Percentiles rank a stretch among this genome's conserved stretches.
phyloP scores from a whole-genome alignment of 2,888 invertebrate genomes.

The Oscheius sp. region DNA sequence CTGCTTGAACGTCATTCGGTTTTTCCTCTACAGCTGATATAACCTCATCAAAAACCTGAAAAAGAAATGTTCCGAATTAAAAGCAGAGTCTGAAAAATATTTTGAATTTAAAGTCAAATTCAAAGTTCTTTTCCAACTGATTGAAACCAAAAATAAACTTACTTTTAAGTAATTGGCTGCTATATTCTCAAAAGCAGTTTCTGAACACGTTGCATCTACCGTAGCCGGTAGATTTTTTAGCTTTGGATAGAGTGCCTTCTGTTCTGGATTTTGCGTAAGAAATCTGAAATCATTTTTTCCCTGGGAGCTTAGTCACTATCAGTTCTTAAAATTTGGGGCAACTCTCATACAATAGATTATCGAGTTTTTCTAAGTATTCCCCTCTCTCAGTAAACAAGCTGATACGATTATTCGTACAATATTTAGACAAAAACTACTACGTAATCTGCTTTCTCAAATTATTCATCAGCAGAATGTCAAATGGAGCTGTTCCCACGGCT shows the following conservation, averaged over 20 bases:
- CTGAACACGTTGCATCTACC: conserved; percentile 49
- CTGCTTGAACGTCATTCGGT: conserved; percentile 63
- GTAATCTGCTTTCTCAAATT: too few species aligned
- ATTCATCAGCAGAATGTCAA: background rate
- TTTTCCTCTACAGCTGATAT: conserved; percentile 66
- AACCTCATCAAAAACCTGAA: conserved; percentile 69
- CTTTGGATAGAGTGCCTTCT: conserved; percentile 56
- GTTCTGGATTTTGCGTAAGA: conserved; percentile 58
- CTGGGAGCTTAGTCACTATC: background rate
- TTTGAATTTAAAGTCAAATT: background rate
- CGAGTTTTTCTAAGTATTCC: background rate
- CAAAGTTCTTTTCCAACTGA: background rate
- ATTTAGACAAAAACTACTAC: too few species aligned
- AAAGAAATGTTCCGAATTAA: background rate
- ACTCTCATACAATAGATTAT: too few species aligned
- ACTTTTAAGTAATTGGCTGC: conserved; percentile 63
- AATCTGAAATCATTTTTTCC: conserved; percentile 56
- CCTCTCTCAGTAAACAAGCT: too few species aligned
- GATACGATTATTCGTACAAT: too few species aligned
- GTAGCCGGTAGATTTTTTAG: conserved; percentile 55
- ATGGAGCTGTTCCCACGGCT: background rate
- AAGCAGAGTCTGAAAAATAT: background rate
- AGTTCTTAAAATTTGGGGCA: too few species aligned
- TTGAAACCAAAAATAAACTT: background rate
- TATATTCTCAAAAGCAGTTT: conserved; percentile 58